A percentile compares a stretch with the other conserved stretches of the same genome.
These are phyloP conservation scores for Ciconia nigra DNA, from an alignment of 2,797 vertebrate genomes.

Conservation along the genomic window DNA sequence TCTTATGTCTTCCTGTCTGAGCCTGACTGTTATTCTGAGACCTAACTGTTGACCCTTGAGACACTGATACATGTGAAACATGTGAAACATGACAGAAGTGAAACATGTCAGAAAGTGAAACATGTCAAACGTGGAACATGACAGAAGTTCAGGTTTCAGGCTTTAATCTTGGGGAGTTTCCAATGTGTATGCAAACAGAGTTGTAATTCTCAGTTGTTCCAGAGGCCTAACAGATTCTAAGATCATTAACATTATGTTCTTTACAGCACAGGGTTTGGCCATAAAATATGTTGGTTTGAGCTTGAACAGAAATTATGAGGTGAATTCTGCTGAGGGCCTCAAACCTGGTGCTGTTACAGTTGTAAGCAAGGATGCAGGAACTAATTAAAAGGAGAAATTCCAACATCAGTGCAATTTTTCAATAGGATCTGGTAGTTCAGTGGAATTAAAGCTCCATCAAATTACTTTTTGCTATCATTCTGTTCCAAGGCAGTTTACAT, in stretches of 20 bases:
- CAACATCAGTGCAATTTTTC: not conserved
- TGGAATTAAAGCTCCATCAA: not conserved
- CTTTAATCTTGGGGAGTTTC: conserved; percentile 41
- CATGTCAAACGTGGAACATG: not conserved
- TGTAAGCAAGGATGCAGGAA: conserved; percentile 32
- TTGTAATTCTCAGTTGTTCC: conserved; percentile 43
- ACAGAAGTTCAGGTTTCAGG: conserved; percentile 30
- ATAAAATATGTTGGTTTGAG: conserved; percentile 46
- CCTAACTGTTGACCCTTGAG: not conserved
- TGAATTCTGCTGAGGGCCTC: conserved; percentile 30
- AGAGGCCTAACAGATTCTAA: conserved; percentile 27
- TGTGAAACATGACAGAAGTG: not conserved
- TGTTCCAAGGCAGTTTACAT: not conserved
- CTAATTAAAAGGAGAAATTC: conserved; percentile 18
- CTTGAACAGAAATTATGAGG: conserved; percentile 20
- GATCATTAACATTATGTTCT: conserved; percentile 53
- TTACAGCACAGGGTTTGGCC: not conserved
- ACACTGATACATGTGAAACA: not conserved
- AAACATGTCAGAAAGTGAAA: too few species aligned
- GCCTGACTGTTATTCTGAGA: not conserved
- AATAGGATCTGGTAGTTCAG: not conserved
- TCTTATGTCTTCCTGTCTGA: not conserved
- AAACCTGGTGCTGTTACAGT: not conserved
- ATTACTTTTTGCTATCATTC: conserved; percentile 14
- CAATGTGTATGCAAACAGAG: not conserved